These are phyloP conservation scores for Ephydatia muelleri DNA, from an alignment of 37 sponge, comb jelly and placozoan species.

Conservation along the genomic window DNA sequence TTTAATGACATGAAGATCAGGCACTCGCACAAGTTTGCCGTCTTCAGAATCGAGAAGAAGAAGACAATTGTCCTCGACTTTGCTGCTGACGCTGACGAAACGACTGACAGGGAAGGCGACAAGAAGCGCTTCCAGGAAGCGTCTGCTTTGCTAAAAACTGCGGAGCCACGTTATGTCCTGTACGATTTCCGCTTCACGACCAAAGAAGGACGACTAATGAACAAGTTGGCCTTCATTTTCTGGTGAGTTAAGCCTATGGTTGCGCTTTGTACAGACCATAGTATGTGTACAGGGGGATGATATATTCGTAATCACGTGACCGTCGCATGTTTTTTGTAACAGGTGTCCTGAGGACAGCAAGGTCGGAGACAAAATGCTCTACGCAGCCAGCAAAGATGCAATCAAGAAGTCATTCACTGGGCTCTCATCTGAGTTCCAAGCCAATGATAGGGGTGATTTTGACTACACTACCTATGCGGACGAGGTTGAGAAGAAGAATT, in stretches of 20 bases:
- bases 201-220: constrained; percentile 51
- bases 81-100: constrained; percentile 17
- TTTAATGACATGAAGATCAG: constrained; percentile 66
- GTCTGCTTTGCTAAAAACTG: constrained; percentile 12
- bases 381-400: constrained; percentile 68
- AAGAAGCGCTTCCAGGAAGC: constrained; percentile 29
- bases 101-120: constrained; percentile 30
- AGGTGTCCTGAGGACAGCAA: constrained; percentile 68
- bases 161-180: constrained; percentile 67
- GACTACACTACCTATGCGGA: constrained; percentile 31
- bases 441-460: constrained; percentile 60
- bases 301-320: background rate
- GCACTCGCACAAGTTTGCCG: constrained; percentile 53
- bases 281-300: background rate
- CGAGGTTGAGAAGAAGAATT: constrained; percentile 71
- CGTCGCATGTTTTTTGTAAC: background rate
- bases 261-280: background rate
- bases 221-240: constrained; percentile 72
- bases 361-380: constrained; percentile 73
- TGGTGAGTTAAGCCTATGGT: constrained; percentile 52
- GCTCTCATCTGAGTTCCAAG: constrained; percentile 61
- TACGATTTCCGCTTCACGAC: constrained; percentile 68
- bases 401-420: constrained; percentile 67
- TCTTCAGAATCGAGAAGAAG: constrained; percentile 61
- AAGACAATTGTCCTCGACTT: constrained; percentile 53